Evolutionary conservation across 2,797 vertebrate genomes (phyloP), one percentile per base, ranked within the genome.

Genomic region (Argyrosomus regius): DNA sequence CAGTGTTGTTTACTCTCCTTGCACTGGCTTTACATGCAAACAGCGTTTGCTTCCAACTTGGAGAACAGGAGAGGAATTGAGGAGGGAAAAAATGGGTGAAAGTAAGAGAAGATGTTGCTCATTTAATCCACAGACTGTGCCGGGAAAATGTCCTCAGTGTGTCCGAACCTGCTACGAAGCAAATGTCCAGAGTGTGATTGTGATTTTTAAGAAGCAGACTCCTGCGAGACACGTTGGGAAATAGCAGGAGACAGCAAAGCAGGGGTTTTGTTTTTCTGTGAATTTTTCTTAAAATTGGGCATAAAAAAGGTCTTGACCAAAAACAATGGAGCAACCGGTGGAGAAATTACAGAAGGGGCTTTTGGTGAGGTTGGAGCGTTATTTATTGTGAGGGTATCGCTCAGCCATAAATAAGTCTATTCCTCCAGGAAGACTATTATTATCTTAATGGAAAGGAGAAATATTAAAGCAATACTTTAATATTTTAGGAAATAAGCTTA

Each of bases 1-100:
- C 46, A 31, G 74, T 11, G 56, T 31, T 90, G 87, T 90, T 92
- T 91, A 87, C 91, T 67, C 74, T 83, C 7, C 22, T 53, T n/a
- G 54, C 62, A 10, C 86, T 61, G 84, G 88, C 85, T 75, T 62
- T 54, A 65, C 50, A n/a, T 81, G 77, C 77, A 83, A 87, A 84
- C 77, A 84, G 28, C 9, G 18, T 68, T 78, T 65, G 12, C 82
- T 60, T 46, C 64, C 65, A 87, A 18, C 41, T 62, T 8, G 39
- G 64, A 58, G 74, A 85, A 89, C 77, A 88, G 80, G 57, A 77
- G 67, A 50, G 69, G 66, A 75, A 85, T 81, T 91, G 72, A 86
- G 49, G 66, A 73, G 20, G 2, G 4, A 31, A 68, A 53, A 85
- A 69, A 61, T 3, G 28, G 70, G 72, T 61, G 39, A 58, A 74